Conservation (phyloP, 2,888 invertebrate species). For the Melanophora roralis region DNA sequence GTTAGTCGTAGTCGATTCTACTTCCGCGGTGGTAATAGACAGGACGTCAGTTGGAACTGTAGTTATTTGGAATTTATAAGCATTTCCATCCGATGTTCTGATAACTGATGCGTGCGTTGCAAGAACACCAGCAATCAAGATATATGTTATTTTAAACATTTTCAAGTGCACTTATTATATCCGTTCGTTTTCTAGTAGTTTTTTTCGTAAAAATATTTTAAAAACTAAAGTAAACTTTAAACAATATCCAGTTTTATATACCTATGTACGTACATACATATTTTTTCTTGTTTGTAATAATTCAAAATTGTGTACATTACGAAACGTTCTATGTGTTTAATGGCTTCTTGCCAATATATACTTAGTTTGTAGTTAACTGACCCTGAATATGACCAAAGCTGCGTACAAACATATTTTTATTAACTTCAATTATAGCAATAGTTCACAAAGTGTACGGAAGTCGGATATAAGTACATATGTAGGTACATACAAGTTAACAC, state of each 20-base stretch:
- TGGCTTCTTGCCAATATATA: slow-evolving; percentile 54
- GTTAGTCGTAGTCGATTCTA: slow-evolving; percentile 44
- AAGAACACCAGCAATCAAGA: slow-evolving; percentile 5
- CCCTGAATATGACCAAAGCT: slow-evolving; percentile 47
- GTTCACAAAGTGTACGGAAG: slow-evolving; percentile 52
- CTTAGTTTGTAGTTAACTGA: slow-evolving; percentile 28
- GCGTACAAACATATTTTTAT: no score
- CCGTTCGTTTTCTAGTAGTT: slow-evolving; percentile 10
- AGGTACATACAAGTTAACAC: no score
- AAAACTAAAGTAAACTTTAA: slow-evolving; percentile 57
- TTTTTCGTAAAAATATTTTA: slow-evolving; percentile 43
- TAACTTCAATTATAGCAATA: no score
- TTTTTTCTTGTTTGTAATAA: not conserved
- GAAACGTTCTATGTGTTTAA: slow-evolving; percentile 33
- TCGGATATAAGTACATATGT: no score
- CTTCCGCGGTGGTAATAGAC: slow-evolving; percentile 15
- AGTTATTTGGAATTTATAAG: slow-evolving; percentile 40
- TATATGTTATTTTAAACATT: slow-evolving; percentile 30
- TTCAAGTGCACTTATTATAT: not conserved
- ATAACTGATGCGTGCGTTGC: slow-evolving; percentile 48
- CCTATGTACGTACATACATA: no score
- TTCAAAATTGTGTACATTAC: not conserved
- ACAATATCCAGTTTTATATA: slow-evolving; percentile 67
- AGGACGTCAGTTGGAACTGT: slow-evolving; percentile 3
- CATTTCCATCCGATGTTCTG: not conserved